Evolutionary conservation across 2,113 vertebrate genomes (phyloP), one percentile per base, ranked within the genome.

Genomic region (Tupaia chinensis): DNA sequence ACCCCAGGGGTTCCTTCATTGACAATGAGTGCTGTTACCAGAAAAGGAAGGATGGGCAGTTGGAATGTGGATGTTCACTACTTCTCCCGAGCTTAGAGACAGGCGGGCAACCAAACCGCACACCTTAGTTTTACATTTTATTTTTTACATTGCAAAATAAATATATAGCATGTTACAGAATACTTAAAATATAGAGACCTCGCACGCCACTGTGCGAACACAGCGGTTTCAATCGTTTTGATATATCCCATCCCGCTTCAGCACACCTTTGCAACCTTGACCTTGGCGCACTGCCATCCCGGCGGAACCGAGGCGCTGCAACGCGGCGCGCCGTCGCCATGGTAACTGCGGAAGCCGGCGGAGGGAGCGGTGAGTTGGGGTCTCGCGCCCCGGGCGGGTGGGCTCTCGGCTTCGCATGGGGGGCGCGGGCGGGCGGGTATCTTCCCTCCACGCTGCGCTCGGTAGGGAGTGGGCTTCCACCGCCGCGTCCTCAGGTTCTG

Each of bases 321-420:
- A 70, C 54, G 32, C 84, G 13, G 44, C 66, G 91, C 79, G 70
- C 84, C 54, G 92, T 97, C 74, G 76, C 87, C 88, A 89, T 69
- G 96, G 97, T 86, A 89, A 97, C 96, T 17, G 82, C 82, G 34
- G 69, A 56, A 78, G 77, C 83, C 20, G 0, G 78, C 78, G 61
- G 3, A 0, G 34, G 14, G 79, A 66, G 73, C 44, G 20, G 93
- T 94, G 88, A 97, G 95, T 93, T 0, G 5, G 27, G 19, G 54
- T 65, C 68, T 1, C 0, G 9, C 6, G 4, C 34, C 20, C 0
- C 0, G 29, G 27, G 7, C 0, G 25, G 20, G 8, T 9, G 15
- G 61, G 44, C 44, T 44, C 44, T 44, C 44, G 44, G 44, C 44
- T 44, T 44, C 44, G 44, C 44, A 44, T 44, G 44, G 44, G 44